Base-by-base conservation (phyloP, 2,888 invertebrate species). In the Cephalotes varians region DNA sequence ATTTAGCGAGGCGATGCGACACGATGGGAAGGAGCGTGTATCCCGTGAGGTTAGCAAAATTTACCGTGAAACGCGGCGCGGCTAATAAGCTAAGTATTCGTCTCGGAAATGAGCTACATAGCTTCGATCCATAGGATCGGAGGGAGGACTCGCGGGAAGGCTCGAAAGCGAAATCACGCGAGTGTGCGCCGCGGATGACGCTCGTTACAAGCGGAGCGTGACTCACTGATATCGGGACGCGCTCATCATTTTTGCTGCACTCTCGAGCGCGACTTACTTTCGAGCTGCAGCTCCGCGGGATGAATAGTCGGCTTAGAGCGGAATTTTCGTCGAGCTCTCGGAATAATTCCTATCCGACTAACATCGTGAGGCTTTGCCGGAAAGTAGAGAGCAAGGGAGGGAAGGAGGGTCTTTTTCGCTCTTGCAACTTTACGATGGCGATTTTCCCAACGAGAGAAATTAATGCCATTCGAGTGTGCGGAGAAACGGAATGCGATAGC, bases 81-180 rank as follows among this genome's bases (percentile, higher is more conserved):
- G 40, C 62, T 81, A 69, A 87, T 81, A 79, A 87, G 51, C 54
- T 64, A 49, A 81, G 31, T 69, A 67, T 65, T 64, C 79, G 47
- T 56, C 56, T 51, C 37, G 37, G 5, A 80, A n/a, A n/a, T n/a
- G n/a, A n/a, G n/a, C n/a, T n/a, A n/a, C n/a, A 69, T 58, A 51
- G n/a, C 65, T 37, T 3, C 44, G 44, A n/a, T n/a, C n/a, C 4
- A 34, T 37, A 47, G 7, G 60, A 9, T 31, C 31, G 31, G 15
- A 4, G 21, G 21, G 25, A 54, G 60, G n/a, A 62, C 40, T 47
- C 73, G 47, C 49, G 49, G 34, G 49, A 28, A 31, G 28, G 40
- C 21, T 69, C 31, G 4, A 18, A 49, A 69, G 34, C 71, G 54
- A 77, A 62, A 77, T 77, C 67, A 67, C 76, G 49, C 62, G 67